Percentiles rank a stretch among this genome's conserved stretches.
Evolutionary conservation across 2,888 invertebrate species (phyloP).

Genomic region (Clistopyga incitator): DNA sequence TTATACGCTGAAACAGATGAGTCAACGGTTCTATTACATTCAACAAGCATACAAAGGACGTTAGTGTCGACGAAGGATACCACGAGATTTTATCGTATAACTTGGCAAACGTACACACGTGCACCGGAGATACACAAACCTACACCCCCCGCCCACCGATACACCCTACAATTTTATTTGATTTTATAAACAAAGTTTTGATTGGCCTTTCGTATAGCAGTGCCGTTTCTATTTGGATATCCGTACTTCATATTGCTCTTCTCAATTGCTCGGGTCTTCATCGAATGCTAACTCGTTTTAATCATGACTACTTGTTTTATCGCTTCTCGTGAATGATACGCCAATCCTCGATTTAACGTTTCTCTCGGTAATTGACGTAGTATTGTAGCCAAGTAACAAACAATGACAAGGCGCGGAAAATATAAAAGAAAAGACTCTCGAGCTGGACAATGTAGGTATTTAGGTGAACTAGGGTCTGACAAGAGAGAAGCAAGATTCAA

Average conservation of each 20-base stretch:
- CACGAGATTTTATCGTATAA: background rate
- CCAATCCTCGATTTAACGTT: background rate
- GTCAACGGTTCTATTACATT: background rate
- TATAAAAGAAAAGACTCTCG: no score
- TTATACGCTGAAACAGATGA: background rate
- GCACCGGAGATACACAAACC: background rate
- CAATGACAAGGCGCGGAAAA: no score
- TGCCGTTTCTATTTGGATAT: background rate
- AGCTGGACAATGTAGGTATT: slow-evolving; percentile 22
- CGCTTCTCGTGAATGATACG: background rate
- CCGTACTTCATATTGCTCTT: no score
- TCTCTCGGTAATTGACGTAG: background rate
- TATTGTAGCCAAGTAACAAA: background rate
- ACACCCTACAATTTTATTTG: background rate
- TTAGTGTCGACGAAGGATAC: background rate
- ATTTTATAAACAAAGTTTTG: background rate
- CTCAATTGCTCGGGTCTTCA: background rate
- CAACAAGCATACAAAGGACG: no score
- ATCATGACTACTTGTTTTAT: background rate
- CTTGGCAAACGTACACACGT: background rate
- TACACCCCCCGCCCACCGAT: background rate
- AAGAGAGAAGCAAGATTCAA: slow-evolving; percentile 47
- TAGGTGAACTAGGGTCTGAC: slow-evolving; percentile 13
- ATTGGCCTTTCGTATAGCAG: background rate
- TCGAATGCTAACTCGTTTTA: background rate